These are phyloP conservation scores for Sula dactylatra DNA, from an alignment of 2,113 vertebrate genomes.

Conservation along the genomic window DNA sequence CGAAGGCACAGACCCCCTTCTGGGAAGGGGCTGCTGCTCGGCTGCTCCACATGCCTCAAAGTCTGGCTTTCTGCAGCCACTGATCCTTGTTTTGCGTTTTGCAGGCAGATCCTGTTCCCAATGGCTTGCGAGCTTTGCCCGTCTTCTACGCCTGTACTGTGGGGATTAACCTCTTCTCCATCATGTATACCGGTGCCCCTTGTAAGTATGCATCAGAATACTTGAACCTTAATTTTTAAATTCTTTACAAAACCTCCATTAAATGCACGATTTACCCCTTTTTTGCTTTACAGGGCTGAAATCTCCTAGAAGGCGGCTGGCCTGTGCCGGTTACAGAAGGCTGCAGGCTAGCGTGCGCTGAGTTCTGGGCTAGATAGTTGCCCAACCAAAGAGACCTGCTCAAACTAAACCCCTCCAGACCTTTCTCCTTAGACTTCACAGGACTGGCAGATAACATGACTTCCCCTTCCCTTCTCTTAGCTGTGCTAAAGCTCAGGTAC, in stretches of 20 bases:
- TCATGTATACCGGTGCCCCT: slow-evolving; percentile 91
- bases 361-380: slow-evolving; percentile 76
- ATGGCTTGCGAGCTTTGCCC: slow-evolving; percentile 88
- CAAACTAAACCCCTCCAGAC: slow-evolving; percentile 77
- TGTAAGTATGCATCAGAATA: slow-evolving; percentile 78
- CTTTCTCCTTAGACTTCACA: slow-evolving; percentile 77
- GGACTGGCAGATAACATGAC: slow-evolving; percentile 47
- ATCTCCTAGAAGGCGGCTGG: slow-evolving; percentile 93
- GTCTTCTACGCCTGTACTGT: slow-evolving; percentile 92
- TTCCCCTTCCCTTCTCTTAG: slow-evolving; percentile 45
- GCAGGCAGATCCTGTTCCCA: slow-evolving; percentile 89
- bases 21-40: background rate
- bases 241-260: slow-evolving; percentile 75
- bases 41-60: background rate
- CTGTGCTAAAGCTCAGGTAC: slow-evolving; percentile 43
- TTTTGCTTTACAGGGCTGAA: slow-evolving; percentile 93
- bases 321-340: slow-evolving; percentile 89
- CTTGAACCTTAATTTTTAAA: slow-evolving; percentile 45
- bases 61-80: background rate
- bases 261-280: slow-evolving; percentile 92
- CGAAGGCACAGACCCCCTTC: background rate
- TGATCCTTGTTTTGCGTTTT: slow-evolving; percentile 6
- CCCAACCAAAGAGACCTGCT: slow-evolving; percentile 74
- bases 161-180: slow-evolving; percentile 94
- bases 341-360: slow-evolving; percentile 89